Evolutionary conservation across 37 sponge, comb jelly and placozoan species (phyloP), one percentile per base, ranked within the genome.

Genomic region (Halisarca cf. caerulea): DNA sequence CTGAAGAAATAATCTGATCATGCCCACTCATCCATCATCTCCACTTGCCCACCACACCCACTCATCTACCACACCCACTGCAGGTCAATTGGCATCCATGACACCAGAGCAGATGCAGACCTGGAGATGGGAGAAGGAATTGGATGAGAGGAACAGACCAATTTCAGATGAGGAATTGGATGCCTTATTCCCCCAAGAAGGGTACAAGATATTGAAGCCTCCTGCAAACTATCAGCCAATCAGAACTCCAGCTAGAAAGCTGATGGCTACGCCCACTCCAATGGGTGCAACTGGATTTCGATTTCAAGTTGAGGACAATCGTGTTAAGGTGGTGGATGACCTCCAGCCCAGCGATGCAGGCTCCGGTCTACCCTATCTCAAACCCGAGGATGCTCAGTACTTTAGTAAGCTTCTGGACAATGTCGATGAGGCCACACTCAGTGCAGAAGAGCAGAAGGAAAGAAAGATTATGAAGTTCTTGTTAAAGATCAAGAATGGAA

Each of bases 61-160:
- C 64, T 61, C 64, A 21, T 20, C 24, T 61, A 1, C 30, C 2
- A 8, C 17, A 6, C 30, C 35, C 69, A 0, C 3, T 61, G 44
- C 80, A 45, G 89, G 71, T 7, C 83, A 82, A 18, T 0, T 84
- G 61, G 94, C 94, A 14, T 62, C 91, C 9, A 98, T 98, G 99
- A 98, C 99, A 25, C 99, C 99, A 1, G 99, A 98, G 66, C 99
- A 98, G 91, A 84, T 98, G 89, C 99, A 95, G 85, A 91, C 95
- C 2, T 89, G 83, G 88, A 77, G 99, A 3, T 98, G 96, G 99
- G 94, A 95, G 80, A 82, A 78, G 51, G 99, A 98, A 74, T 85
- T 98, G 47, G 99, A 95, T 69, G 94, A 95, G 66, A 77, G 99
- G 54, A 98, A 98, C 87, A 33, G 99, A 14, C 92, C 95, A 3